Conservation (phyloP, 2,113 vertebrate genomes). For the Channa maculata region DNA sequence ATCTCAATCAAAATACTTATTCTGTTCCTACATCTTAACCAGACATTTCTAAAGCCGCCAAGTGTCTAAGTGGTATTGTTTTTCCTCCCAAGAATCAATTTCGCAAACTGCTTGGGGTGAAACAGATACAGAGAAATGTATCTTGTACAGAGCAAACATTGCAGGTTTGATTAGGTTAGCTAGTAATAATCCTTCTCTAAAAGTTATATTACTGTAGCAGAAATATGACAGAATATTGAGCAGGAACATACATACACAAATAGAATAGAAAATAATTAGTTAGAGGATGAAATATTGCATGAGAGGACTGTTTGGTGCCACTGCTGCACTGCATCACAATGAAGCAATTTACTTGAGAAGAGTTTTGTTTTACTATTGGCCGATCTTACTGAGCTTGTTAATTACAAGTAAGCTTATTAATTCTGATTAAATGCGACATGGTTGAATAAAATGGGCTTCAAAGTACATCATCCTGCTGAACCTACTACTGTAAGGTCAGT, state of each 20-base stretch:
- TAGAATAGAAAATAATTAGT: background rate
- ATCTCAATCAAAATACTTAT: background rate
- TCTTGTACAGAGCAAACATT: constrained; percentile 4
- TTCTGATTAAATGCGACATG: no score
- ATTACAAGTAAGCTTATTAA: no score
- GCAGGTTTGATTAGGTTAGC: constrained; percentile 11
- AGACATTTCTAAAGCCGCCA: background rate
- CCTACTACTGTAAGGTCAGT: background rate
- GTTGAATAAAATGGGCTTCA: background rate
- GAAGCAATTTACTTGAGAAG: no score
- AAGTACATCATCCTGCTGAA: background rate
- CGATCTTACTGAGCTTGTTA: no score
- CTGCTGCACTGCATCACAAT: background rate
- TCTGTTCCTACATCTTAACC: background rate
- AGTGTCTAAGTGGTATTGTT: background rate
- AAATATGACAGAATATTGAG: background rate
- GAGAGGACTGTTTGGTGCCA: background rate
- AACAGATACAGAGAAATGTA: background rate
- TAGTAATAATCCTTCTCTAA: constrained; percentile 1
- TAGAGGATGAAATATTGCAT: background rate
- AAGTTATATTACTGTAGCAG: background rate
- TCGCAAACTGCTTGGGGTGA: background rate
- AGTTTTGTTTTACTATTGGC: no score
- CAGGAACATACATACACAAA: background rate
- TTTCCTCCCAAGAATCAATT: constrained; percentile 9